Evolutionary conservation across 2,888 invertebrate species (phyloP).

Genomic region (Oscheius onirici): DNA sequence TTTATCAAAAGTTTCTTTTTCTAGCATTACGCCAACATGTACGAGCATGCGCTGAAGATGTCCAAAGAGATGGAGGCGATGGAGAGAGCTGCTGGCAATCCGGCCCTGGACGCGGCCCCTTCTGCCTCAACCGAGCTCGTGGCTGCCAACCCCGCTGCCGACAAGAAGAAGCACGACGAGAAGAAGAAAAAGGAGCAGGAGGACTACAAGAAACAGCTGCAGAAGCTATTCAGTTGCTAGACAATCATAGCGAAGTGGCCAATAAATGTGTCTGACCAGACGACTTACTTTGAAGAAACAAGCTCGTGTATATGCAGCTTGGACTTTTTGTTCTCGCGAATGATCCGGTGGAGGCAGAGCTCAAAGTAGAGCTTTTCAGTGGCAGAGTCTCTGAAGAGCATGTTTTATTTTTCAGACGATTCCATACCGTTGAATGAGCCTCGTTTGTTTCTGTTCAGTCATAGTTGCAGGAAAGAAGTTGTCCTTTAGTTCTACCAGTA

Average conservation of each 20-base stretch:
- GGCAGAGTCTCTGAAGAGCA: neutral
- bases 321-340: slow-evolving; percentile 4
- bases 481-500: slow-evolving; percentile 10
- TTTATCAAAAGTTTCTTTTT: neutral
- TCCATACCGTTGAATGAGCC: neutral
- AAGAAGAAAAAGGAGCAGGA: slow-evolving; percentile 45
- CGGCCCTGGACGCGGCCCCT: neutral
- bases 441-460: neutral
- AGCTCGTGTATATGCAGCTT: slow-evolving; percentile 27
- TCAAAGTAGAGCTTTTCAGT: slow-evolving; percentile 20
- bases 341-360: neutral
- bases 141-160: slow-evolving; percentile 45
- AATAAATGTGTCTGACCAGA: neutral
- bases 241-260: neutral
- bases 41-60: slow-evolving; percentile 57
- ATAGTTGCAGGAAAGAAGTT: neutral
- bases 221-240: slow-evolving; percentile 49
- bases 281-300: slow-evolving; percentile 27
- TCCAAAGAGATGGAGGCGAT: slow-evolving; percentile 58
- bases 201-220: slow-evolving; percentile 45
- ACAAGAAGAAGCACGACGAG: slow-evolving; percentile 45
- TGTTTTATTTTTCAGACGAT: neutral
- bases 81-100: slow-evolving; percentile 33
- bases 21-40: slow-evolving; percentile 67
- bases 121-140: slow-evolving; percentile 32